Percentiles rank a stretch among this genome's conserved stretches.
Conservation (phyloP, 2,888 invertebrate genomes). For the Tinea semifulvella region DNA sequence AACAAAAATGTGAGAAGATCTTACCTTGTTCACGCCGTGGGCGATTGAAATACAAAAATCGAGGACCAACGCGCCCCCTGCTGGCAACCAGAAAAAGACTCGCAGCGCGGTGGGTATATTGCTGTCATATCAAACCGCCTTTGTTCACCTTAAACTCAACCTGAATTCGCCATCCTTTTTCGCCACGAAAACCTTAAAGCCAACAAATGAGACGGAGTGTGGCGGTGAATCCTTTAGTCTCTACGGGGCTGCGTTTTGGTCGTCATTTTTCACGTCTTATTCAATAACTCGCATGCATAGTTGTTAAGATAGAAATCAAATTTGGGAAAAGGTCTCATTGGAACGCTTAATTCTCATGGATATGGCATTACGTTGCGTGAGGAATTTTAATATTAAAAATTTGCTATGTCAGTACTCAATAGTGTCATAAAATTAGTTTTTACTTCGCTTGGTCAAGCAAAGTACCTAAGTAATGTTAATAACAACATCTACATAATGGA, state of each 20-base stretch:
- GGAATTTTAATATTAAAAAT: constrained; percentile 40
- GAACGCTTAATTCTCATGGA: constrained; percentile 60
- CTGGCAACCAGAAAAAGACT: constrained; percentile 40
- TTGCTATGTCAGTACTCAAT: no score
- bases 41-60: constrained; percentile 29
- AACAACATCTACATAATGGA: no score
- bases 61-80: constrained; percentile 33
- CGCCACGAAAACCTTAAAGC: constrained; percentile 7
- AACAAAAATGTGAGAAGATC: constrained; percentile 42
- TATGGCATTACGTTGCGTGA: constrained; percentile 65
- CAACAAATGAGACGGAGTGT: not conserved
- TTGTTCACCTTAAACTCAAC: constrained; percentile 34
- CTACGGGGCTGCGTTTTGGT: constrained; percentile 25
- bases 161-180: constrained; percentile 41
- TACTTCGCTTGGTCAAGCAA: no score
- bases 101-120: constrained; percentile 35
- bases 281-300: constrained; percentile 62
- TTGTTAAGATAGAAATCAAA: constrained; percentile 61
- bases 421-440: no score
- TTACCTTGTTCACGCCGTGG: constrained; percentile 37
- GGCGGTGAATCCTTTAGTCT: constrained; percentile 12
- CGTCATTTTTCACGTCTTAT: constrained; percentile 67
- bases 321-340: constrained; percentile 60
- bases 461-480: no score
- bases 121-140: constrained; percentile 50